Evolutionary conservation across 2,888 invertebrate genomes (phyloP).

Genomic region (Gisinianus flammeolus): DNA sequence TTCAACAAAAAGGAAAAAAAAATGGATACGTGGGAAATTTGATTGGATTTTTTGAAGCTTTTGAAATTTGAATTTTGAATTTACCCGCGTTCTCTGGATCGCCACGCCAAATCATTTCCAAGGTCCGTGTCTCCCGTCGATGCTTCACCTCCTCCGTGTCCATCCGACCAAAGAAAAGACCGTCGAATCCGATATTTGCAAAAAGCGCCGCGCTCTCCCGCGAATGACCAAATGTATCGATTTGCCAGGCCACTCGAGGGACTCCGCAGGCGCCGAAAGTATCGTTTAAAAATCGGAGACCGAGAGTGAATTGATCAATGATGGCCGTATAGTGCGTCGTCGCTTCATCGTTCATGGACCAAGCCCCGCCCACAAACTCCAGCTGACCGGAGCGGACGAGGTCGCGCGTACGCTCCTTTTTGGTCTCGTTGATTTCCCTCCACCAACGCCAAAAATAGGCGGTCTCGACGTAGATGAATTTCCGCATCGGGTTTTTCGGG

Average conservation of each 20-base stretch:
- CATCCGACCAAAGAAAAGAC: slow-evolving; percentile 80
- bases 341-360: slow-evolving; percentile 61
- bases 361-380: slow-evolving; percentile 61
- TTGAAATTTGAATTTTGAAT: background rate
- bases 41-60: no score
- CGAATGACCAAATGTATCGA: slow-evolving; percentile 84
- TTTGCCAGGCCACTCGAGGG: slow-evolving; percentile 82
- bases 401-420: slow-evolving; percentile 69
- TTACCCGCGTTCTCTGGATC: slow-evolving; percentile 70
- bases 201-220: slow-evolving; percentile 74
- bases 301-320: slow-evolving; percentile 77
- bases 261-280: slow-evolving; percentile 76
- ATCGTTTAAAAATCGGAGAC: slow-evolving; percentile 69
- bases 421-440: slow-evolving; percentile 70
- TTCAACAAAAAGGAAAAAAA: background rate
- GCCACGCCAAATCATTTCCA: slow-evolving; percentile 86
- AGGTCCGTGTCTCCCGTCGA: slow-evolving; percentile 64
- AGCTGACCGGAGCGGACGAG: slow-evolving; percentile 73
- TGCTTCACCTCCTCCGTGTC: slow-evolving; percentile 82
- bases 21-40: no score
- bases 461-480: slow-evolving; percentile 66
- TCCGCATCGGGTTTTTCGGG: slow-evolving; percentile 59
- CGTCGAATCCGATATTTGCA: slow-evolving; percentile 86
- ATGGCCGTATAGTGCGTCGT: slow-evolving; percentile 66
- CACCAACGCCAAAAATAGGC: slow-evolving; percentile 72